Evolutionary conservation across 2,888 invertebrate species (phyloP).

Genomic region (Mythimna albipuncta): DNA sequence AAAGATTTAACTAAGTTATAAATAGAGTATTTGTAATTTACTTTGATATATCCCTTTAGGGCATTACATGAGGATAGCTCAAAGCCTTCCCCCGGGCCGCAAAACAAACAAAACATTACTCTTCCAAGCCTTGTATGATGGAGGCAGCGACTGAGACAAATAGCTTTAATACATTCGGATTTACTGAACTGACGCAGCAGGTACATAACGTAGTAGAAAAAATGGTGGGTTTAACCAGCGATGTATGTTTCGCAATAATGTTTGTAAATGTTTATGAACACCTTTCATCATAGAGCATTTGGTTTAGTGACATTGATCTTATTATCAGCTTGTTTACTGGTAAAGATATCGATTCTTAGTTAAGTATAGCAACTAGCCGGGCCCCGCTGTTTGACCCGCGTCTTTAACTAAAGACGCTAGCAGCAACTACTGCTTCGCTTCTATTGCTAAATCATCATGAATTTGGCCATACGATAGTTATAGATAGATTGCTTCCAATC

Average conservation of each 20-base stretch:
- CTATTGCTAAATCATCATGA: too few species aligned
- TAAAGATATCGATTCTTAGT: neutral
- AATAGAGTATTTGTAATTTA: slow-evolving; percentile 48
- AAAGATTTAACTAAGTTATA: slow-evolving; percentile 33
- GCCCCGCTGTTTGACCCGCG: too few species aligned
- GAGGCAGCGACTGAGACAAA: slow-evolving; percentile 78
- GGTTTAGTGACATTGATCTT: slow-evolving; percentile 18
- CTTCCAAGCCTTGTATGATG: slow-evolving; percentile 64
- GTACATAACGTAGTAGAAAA: slow-evolving; percentile 66
- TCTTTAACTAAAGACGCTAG: too few species aligned
- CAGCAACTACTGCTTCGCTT: too few species aligned
- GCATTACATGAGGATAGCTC: slow-evolving; percentile 53
- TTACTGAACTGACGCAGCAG: slow-evolving; percentile 64
- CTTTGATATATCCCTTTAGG: slow-evolving; percentile 48
- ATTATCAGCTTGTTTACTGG: slow-evolving; percentile 17
- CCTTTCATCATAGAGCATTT: slow-evolving; percentile 16
- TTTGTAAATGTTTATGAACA: slow-evolving; percentile 30
- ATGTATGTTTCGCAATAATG: slow-evolving; percentile 45
- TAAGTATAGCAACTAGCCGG: neutral
- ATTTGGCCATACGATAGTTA: too few species aligned
- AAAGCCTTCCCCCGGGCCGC: slow-evolving; percentile 63
- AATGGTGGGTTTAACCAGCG: slow-evolving; percentile 51
- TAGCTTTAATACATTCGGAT: slow-evolving; percentile 74
- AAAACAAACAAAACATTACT: slow-evolving; percentile 74
- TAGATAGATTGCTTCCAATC: too few species aligned